Evolutionary conservation across 2,888 invertebrate genomes (phyloP).

Genomic region (Eueremaeus valkanovi): DNA sequence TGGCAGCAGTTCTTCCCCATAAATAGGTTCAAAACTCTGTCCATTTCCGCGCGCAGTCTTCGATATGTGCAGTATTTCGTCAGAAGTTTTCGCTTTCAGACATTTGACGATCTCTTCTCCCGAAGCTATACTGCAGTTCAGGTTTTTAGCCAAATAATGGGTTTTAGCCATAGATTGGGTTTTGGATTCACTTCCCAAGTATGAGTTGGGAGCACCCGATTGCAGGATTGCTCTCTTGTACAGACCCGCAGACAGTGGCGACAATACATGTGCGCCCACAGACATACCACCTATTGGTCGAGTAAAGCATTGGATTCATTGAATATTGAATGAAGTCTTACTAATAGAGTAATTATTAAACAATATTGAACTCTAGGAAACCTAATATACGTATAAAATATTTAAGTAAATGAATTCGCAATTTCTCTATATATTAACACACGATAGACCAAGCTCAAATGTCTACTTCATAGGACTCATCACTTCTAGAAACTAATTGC

Average conservation of each 20-base stretch:
- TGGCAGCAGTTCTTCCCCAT: slow-evolving; percentile 28
- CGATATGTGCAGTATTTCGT: background rate
- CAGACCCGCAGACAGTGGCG: slow-evolving; percentile 34
- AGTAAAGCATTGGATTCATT: background rate
- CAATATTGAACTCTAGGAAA: no score
- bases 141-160: background rate
- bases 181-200: slow-evolving; percentile 25
- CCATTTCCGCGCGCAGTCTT: no score
- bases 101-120: slow-evolving; percentile 27
- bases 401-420: no score
- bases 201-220: slow-evolving; percentile 47
- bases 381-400: no score
- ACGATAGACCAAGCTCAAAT: no score
- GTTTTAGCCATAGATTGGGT: background rate
- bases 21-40: slow-evolving; percentile 24
- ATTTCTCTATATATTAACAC: no score
- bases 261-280: slow-evolving; percentile 2
- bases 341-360: no score
- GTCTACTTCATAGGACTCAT: no score
- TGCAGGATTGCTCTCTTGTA: slow-evolving; percentile 39
- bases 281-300: slow-evolving; percentile 5
- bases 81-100: background rate
- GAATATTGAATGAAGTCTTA: no score
- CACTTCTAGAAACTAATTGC: no score
- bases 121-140: slow-evolving; percentile 34